Evolutionary conservation across 2,113 vertebrate genomes (phyloP), one percentile per base, ranked within the genome.

Genomic region (Smithornis capensis): DNA sequence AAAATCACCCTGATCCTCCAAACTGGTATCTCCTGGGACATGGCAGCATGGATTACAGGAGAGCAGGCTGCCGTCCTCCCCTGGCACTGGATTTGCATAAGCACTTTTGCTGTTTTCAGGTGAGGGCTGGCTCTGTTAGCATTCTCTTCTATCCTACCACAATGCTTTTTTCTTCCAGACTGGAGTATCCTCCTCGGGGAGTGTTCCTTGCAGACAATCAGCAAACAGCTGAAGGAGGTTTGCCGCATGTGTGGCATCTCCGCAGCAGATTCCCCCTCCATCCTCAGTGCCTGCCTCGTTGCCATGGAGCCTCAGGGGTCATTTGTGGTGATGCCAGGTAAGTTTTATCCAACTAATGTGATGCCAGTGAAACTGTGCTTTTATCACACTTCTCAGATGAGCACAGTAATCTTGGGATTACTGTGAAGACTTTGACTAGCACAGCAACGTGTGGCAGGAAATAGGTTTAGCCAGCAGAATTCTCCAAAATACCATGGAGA

Each of bases 281-380:
- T 99, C 97, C 99, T 99, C 94, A 99, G 99, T 96, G 99, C 99
- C 98, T 99, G 99, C 94, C 98, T 99, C 96, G 99, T 99, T 50
- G 99, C 99, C 97, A 99, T 99, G 99, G 99, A 99, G 97, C 99
- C 99, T 15, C 99, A 99, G 95, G 99, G 99, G 59, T 99, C 99
- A 31, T 99, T 99, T 6, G 99, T 99, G 69, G 98, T 99, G 89
- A 99, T 99, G 99, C 99, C 99, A 98, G 99, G 99, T 99, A 96
- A 45, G 21, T 83, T 45, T 78, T 49, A 37, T 33, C 69, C 70
- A 63, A 2, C 70, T 55, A 0, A 27, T 71, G 27, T 27, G 65
- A 22, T 19, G 42, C 63, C 57, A 67, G 1, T 8, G 24, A 11
- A 47, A 25, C 35, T 40, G 13, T 8, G 28, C 76, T 49, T 63